Evolutionary conservation across 1,140 invertebrate genomes (phyloP), one percentile per base, ranked within the genome.

Genomic region (Plutomurus gul): DNA sequence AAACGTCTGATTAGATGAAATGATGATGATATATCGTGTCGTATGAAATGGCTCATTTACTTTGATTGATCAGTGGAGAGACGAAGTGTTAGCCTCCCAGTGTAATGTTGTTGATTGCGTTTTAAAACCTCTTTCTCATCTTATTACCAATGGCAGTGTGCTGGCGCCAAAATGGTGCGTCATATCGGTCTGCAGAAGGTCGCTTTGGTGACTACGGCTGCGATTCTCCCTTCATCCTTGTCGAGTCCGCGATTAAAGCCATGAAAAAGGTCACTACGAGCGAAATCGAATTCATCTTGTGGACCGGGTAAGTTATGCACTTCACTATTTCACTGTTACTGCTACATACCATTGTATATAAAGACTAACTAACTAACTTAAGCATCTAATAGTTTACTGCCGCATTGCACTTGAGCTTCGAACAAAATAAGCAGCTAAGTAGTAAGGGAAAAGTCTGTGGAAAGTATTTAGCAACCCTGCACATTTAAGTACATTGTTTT

Each of bases 231-330:
- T 93, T 93, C 90, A 88, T 90, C 77, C 90, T 97, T 27, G 92
- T 96, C 75, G 91, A 94, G 86, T 95, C 93, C 20, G 94, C 95
- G 1, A 91, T 94, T 11, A 89, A 89, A 84, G 91, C 92, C 65
- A 96, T 97, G 95, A 90, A 90, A 85, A 90, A 92, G 79, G 92
- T 92, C 82, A 91, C 92, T 7, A 91, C 95, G 84, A 92, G 94
- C 84, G 72, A 85, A 75, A 93, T 96, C 30, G 94, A 96, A 87
- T 97, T 96, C 85, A 93, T 96, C 16, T 87, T 97, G 7, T 97
- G 95, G 95, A 96, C 95, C 20, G 95, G 95, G 95, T 96, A 88
- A 89, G 90, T 74, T 60, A 71, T 65, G 30, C 25, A 33, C 16
- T 6, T 33, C 27, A n/a, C 51, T 60, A 25, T 60, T 27, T n/a